These are phyloP conservation scores for Platalea minor DNA, from an alignment of 2,797 vertebrate species.

Conservation along the genomic window DNA sequence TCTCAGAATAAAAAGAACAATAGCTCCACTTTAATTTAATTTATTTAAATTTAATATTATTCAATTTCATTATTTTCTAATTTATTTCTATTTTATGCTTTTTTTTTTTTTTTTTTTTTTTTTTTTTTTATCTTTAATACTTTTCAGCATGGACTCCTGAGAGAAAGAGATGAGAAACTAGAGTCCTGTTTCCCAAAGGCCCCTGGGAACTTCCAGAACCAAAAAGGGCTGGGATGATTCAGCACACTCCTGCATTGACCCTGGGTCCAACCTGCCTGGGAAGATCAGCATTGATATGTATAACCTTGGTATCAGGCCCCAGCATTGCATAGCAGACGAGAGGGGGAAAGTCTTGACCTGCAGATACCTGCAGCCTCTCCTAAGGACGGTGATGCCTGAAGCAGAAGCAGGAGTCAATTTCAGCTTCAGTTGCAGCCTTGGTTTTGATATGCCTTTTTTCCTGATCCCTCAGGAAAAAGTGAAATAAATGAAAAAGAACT, in stretches of 20 bases:
- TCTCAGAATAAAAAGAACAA: not conserved
- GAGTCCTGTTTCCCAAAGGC: not conserved
- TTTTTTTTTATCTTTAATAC: not conserved
- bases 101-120: too few species aligned
- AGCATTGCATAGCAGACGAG: not conserved
- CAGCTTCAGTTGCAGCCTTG: not conserved
- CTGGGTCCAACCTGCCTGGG: not conserved
- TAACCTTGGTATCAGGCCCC: not conserved
- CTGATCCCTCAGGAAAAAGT: not conserved
- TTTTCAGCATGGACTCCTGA: not conserved
- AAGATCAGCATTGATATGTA: not conserved
- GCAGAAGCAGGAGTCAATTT: not conserved
- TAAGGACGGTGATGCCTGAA: not conserved
- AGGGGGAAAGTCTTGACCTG: not conserved
- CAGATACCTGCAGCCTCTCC: not conserved
- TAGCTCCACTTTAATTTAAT: not conserved
- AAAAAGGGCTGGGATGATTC: fast-evolving
- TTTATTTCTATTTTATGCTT: not conserved
- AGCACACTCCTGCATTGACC: not conserved
- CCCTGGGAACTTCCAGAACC: not conserved
- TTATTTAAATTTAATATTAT: not conserved
- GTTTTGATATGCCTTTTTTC: not conserved
- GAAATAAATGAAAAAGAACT: fast-evolving
- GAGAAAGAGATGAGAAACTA: not conserved
- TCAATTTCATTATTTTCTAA: not conserved